These are phyloP conservation scores for Scaptomyza hsui DNA, from an alignment of 1,140 invertebrate species.

Conservation along the genomic window DNA sequence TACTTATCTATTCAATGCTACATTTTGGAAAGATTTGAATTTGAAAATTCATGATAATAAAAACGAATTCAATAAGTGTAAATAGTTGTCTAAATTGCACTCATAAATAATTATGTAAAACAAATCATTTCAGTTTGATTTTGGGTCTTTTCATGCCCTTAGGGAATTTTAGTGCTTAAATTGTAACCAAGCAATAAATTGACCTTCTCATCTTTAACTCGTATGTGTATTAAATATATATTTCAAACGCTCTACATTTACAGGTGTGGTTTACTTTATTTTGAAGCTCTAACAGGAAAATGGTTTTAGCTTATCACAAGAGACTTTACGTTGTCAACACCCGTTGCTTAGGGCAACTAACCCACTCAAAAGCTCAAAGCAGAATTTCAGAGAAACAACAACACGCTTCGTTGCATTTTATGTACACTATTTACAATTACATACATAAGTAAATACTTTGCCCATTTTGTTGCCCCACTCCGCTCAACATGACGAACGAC, in stretches of 20 bases:
- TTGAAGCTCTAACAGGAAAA: conserved; percentile 1
- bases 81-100: too few relatives aligned
- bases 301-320: conserved; percentile 27
- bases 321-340: conserved; percentile 27
- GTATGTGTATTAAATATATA: background rate
- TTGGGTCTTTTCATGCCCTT: background rate
- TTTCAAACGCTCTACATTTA: background rate
- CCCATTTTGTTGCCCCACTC: background rate
- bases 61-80: too few relatives aligned
- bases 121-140: too few relatives aligned
- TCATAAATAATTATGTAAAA: too few relatives aligned
- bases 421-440: conserved; percentile 7
- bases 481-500: conserved; percentile 11
- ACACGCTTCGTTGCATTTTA: conserved; percentile 36
- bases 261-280: conserved; percentile 5
- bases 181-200: background rate
- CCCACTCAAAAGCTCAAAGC: background rate
- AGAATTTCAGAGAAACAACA: conserved; percentile 8
- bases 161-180: background rate
- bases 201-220: background rate
- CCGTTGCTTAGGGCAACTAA: conserved; percentile 9
- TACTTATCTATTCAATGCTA: too few relatives aligned
- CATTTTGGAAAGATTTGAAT: too few relatives aligned
- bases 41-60: too few relatives aligned
- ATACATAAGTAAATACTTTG: background rate